Evolutionary conservation across 2,113 vertebrate genomes (phyloP).

Genomic region (Narcine bancroftii): DNA sequence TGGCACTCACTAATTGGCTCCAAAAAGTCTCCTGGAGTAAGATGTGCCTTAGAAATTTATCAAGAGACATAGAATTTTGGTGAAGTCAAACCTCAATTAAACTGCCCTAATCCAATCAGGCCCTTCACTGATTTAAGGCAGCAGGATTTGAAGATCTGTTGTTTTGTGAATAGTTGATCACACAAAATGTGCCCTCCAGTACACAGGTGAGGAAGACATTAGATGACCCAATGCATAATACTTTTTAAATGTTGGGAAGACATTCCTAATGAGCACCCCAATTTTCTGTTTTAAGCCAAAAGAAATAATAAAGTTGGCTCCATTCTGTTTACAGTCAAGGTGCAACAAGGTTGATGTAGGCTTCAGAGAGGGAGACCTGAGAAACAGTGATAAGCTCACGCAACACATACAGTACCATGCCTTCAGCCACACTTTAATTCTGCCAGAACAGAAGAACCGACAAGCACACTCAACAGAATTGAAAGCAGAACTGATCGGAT

Average conservation of each 20-base stretch:
- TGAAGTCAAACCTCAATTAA: neutral
- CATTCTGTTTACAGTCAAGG: neutral
- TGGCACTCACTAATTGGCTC: neutral
- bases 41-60: neutral
- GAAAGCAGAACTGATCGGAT: neutral
- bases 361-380: neutral
- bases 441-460: neutral
- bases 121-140: neutral
- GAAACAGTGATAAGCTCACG: neutral
- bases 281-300: neutral
- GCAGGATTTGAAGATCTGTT: neutral
- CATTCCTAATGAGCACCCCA: neutral
- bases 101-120: neutral
- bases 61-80: neutral
- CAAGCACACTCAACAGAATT: neutral
- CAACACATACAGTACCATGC: neutral
- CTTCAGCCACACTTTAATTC: neutral
- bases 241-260: neutral
- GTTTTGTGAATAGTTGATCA: neutral
- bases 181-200: neutral
- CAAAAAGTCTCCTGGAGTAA: neutral
- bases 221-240: too few relatives aligned
- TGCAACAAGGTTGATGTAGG: neutral
- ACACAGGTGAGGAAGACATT: neutral
- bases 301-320: too few relatives aligned